Base-by-base conservation (phyloP, 2,888 invertebrate genomes). In the Lamellibrachia satsuma region DNA sequence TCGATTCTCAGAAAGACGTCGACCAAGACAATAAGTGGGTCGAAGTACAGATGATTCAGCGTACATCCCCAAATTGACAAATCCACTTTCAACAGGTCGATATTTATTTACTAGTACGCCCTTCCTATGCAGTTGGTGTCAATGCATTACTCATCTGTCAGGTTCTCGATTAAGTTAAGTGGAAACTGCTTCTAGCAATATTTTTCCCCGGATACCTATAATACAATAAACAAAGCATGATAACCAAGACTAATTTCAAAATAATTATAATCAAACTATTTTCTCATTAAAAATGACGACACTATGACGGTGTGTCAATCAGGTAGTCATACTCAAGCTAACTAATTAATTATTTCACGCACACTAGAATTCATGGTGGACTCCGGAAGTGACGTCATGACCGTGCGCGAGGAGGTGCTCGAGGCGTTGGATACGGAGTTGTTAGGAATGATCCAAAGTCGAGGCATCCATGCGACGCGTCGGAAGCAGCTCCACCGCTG, bases 381-480 rank as follows among this genome's bases (percentile, higher is more conserved):
- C 93, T 95, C 95, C 22, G 96, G 96, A 75, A 96, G 96, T 95
- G 96, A 96, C 93, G 96, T 96, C 39, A 95, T 95, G 3, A 96
- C 96, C 52, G 93, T 96, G 22, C 92, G 95, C 92, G 94, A 95
- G 90, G 95, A 95, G 52, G 94, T 95, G 3, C 93, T 96, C 11
- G 94, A 95, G 52, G 93, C 93, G 3, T 93, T 96, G 52, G 95
- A 95, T 93, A 94, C 96, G 52, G 95, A 96, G 91, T 93, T 95
- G 22, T 94, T 96, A 52, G 95, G 95, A 8, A 95, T 95, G 11
- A 95, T 95, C 7, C 94, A 94, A 52, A 96, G 96, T 93, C 95
- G 95, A 92, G 96, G 96, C 7, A 95, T 96, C 7, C 95, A 96
- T 93, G 95, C 95, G 1, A 95, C 95, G 3, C 94, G 94, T 92